phyloP scores from a whole-genome alignment of 2,113 vertebrate genomes.

The Xenus cinereus region DNA sequence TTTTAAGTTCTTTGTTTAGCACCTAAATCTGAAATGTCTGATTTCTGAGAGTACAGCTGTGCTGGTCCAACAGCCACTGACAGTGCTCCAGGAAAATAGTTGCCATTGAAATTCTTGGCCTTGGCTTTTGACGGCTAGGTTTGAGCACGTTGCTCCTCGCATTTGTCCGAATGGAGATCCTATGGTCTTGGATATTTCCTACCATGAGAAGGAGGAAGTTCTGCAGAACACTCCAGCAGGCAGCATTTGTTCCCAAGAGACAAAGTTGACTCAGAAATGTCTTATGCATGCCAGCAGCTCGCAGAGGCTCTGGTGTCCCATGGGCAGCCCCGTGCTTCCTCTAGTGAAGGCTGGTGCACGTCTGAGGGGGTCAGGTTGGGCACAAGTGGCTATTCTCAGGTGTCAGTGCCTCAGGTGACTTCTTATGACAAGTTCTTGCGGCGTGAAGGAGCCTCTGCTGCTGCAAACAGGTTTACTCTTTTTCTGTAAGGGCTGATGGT shows the following conservation, averaged over 20 bases:
- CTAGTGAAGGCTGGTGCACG: background rate
- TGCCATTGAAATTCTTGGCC: background rate
- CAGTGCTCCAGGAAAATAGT: background rate
- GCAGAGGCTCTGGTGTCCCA: background rate
- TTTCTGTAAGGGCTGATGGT: fast-evolving
- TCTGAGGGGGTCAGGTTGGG: fast-evolving
- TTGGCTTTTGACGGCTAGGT: background rate
- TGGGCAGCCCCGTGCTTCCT: fast-evolving
- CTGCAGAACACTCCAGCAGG: background rate
- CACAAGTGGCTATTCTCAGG: background rate
- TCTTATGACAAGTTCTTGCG: background rate
- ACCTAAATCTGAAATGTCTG: background rate
- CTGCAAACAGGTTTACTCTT: background rate
- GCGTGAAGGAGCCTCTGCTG: background rate
- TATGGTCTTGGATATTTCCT: background rate
- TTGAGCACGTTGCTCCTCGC: background rate
- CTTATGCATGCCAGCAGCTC: fast-evolving
- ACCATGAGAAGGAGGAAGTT: background rate
- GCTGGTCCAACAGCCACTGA: background rate
- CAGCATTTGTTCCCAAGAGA: background rate
- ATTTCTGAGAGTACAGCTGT: background rate
- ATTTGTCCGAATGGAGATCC: background rate
- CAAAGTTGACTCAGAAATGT: background rate
- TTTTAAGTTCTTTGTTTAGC: background rate
- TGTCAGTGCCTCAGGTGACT: background rate